Percentiles rank a stretch among this genome's conserved stretches.
Evolutionary conservation across 2,797 vertebrate genomes (phyloP).

Genomic region (Gymnothorax reevesii): DNA sequence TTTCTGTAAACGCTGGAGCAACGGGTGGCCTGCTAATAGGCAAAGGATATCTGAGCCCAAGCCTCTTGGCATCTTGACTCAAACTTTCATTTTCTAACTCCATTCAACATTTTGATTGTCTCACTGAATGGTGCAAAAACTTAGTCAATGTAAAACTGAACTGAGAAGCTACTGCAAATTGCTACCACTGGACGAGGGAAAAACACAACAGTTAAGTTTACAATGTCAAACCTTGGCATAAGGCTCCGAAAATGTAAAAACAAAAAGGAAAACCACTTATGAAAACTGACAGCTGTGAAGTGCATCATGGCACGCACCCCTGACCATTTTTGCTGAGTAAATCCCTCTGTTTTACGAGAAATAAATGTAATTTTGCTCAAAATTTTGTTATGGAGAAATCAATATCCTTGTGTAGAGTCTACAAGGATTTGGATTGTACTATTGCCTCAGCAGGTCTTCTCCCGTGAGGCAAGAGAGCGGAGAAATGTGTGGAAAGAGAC

Average conservation of each 20-base stretch:
- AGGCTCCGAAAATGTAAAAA: conserved; percentile 31
- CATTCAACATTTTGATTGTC: neutral
- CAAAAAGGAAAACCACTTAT: conserved; percentile 27
- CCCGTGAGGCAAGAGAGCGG: conserved; percentile 43
- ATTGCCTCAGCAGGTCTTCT: conserved; percentile 49
- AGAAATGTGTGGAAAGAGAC: conserved; percentile 59
- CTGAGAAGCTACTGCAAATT: neutral
- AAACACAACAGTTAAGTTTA: conserved; percentile 40
- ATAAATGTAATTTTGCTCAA: conserved; percentile 65
- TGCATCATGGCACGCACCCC: conserved; percentile 51
- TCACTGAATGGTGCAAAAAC: neutral
- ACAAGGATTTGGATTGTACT: conserved; percentile 66
- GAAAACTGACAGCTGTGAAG: conserved; percentile 48
- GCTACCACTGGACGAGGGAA: conserved; percentile 26
- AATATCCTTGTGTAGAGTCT: conserved; percentile 47
- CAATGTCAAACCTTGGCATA: conserved; percentile 43
- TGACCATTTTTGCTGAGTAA: conserved; percentile 51
- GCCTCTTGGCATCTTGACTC: neutral
- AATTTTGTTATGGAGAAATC: conserved; percentile 69
- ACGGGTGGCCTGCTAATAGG: neutral
- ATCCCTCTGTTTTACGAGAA: conserved; percentile 56
- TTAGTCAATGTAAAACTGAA: neutral
- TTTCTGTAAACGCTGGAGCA: neutral
- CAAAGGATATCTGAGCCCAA: neutral
- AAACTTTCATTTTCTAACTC: neutral